Evolutionary conservation across 2,113 vertebrate species (phyloP), one percentile per base, ranked within the genome.

Genomic region (Murina feae): DNA sequence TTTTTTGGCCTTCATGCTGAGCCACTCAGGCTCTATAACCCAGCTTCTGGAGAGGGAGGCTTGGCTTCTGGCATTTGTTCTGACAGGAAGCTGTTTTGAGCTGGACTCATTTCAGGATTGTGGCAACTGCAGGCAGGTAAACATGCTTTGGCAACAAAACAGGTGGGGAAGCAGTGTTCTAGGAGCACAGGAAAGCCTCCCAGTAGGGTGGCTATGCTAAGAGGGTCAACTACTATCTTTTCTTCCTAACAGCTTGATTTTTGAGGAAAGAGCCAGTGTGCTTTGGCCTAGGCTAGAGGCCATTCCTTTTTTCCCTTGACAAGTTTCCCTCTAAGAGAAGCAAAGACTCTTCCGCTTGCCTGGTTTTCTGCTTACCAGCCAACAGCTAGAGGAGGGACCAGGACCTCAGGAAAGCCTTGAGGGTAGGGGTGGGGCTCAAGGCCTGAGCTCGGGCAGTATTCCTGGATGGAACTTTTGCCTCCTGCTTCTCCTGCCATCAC

Each of bases 281-380:
- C 44, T 88, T 94, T 94, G 69, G 32, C 53, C 60, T 90, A 17
- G 2, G 5, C 44, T 89, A 28, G 23, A 89, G 89, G 28, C 42
- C 55, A 75, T 16, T 30, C 44, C 47, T 13, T 23, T 83, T 88
- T n/a, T 44, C 37, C 39, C 69, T 28, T 35, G 42, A 76, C 49
- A 44, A 72, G 25, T 78, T 94, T 89, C 37, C n/a, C 6, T 95
- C 16, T 85, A 82, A 79, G 35, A 96, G 75, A 60, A 90, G 44
- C 39, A 60, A 89, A 90, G 9, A 7, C 37, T 32, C 44, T 80
- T 90, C 25, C 11, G 63, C 23, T 32, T n/a, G 28, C n/a, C 25
- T 74, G 8, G 23, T 88, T 82, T 51, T 75, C 30, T 71, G 28
- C 14, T 79, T 72, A 68, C 9, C 49, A 89, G 51, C 13, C 60